These are phyloP conservation scores for Helicoverpa zea DNA, from an alignment of 1,140 invertebrate genomes.

Conservation along the genomic window DNA sequence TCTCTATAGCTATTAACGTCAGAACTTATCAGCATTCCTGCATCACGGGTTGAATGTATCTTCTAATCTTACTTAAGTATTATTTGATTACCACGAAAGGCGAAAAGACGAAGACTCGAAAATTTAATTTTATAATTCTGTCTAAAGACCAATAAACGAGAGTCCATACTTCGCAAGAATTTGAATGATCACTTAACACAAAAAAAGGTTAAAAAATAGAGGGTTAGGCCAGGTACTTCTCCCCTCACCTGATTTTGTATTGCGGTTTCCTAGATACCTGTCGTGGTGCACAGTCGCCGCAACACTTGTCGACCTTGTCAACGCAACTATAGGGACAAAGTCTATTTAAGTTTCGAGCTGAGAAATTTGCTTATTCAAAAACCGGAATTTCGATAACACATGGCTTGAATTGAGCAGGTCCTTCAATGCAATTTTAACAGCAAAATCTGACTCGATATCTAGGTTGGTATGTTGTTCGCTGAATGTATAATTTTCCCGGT, in stretches of 20 bases:
- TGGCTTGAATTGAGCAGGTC: slow-evolving; percentile 2
- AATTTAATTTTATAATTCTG: no score
- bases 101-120: no score
- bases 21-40: background rate
- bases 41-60: background rate
- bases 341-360: slow-evolving; percentile 9
- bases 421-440: background rate
- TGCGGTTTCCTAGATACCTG: slow-evolving; percentile 38
- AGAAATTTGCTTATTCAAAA: slow-evolving; percentile 27
- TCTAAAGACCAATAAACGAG: no score
- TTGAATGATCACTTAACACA: no score
- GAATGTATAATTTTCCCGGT: background rate
- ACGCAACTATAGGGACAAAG: slow-evolving; percentile 1
- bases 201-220: background rate
- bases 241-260: slow-evolving; percentile 34
- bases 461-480: background rate
- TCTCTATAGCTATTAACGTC: slow-evolving; percentile 26
- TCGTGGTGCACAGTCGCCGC: slow-evolving; percentile 17
- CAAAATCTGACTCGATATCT: no score
- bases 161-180: no score
- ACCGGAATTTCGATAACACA: slow-evolving; percentile 10
- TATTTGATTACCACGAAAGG: no score
- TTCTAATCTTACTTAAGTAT: background rate
- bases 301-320: slow-evolving; percentile 39
- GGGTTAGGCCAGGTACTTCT: background rate